Base-by-base conservation (phyloP, 2,113 vertebrate species). In the Nycticryphes semicollaris region DNA sequence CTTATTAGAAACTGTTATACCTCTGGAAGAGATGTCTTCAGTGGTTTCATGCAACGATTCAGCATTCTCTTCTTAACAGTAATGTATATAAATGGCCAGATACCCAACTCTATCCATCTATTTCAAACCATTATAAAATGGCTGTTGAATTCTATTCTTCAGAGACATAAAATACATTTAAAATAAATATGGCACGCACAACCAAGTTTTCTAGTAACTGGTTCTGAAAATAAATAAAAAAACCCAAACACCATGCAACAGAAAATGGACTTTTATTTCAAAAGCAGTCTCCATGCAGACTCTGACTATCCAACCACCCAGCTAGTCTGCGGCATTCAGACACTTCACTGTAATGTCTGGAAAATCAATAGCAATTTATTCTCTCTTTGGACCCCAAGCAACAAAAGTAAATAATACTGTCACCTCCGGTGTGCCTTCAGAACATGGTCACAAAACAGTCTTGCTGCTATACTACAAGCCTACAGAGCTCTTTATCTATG, bases 291-390 rank as follows among this genome's bases (percentile, higher is more conserved):
- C 95, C 69, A 70, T 43, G 70, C 94, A 93, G 73, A 86, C 56
- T 64, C 87, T 45, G 59, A 94, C 87, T 87, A 51, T 83, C 94
- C 93, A 97, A 96, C 96, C 97, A 98, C 97, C 96, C 95, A 96
- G 97, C 19, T 78, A 96, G 93, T 98, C 97, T 89, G 95, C 92
- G 93, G 96, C 98, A 97, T 97, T 97, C 98, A 98, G 93, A 98
- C 97, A 98, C 97, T 98, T 98, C 97, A 97, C 96, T 89, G 95
- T 93, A 98, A 97, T 90, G 97, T 96, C 96, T 97, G 92, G 96
- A 97, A 98, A 99, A 99, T 99, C 98, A 98, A 99, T 98, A 99
- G 98, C 98, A 98, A 98, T 99, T 98, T 98, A 98, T 99, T 98
- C 98, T 98, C 97, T 98, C 98, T 97, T 98, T 98, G 98, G 98